Base-by-base conservation (phyloP, 2,888 invertebrate genomes). In the Sinohyriopsis cumingii region DNA sequence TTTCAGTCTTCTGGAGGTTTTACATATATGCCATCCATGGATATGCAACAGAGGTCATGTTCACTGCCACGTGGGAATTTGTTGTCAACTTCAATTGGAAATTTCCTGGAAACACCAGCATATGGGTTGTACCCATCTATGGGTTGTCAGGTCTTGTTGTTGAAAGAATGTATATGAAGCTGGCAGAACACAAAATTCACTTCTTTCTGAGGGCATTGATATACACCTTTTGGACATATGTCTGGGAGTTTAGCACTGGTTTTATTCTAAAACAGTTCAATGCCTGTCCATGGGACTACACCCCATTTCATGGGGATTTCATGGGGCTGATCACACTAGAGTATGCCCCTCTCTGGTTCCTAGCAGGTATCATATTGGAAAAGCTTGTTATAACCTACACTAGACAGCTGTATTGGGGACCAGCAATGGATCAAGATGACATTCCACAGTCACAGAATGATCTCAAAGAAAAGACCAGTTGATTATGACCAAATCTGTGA, bases 231-330 rank as follows among this genome's bases (percentile, higher is more conserved):
- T 91, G 88, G 89, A 90, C 90, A 20, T 92, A 91, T 79, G 64
- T 84, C 20, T 91, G 91, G 91, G 91, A 91, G 80, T 91, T 91
- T 79, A 87, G 88, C 22, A 90, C 91, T 45, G 92, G 92, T 9
- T 88, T 84, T 68, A 64, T 91, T n/a, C 84, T 92, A 55, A 87
- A 88, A 60, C 84, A 89, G 68, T 90, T 91, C 79, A 89, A 90
- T 72, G 91, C 91, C 5, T 92, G 92, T 82, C 91, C 92, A 0
- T 92, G 92, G 92, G 91, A 92, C 79, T 92, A 92, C 82, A 85
- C 85, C 5, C 90, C 90, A 18, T 91, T 91, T 82, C 79, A 87
- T 56, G 91, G 90, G 71, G 91, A 92, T 80, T 87, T 91, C 73
- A 90, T 90, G 86, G 92, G 92, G 7, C 83, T 92, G 54, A 89